Evolutionary conservation across 2,888 invertebrate species (phyloP).

Genomic region (Saturnia japonica): DNA sequence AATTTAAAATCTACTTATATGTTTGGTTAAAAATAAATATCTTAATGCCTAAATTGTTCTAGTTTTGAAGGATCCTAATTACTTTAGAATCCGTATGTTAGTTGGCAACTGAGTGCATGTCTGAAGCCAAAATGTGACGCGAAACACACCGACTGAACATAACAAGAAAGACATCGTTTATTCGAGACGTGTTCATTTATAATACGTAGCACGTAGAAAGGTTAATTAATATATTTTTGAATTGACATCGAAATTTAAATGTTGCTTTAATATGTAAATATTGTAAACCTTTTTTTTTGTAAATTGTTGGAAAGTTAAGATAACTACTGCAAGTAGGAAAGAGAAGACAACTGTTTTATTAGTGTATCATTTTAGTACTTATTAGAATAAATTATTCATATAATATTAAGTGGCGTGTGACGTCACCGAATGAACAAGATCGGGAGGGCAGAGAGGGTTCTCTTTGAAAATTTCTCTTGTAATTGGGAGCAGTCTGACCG

Average conservation of each 20-base stretch:
- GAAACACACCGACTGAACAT: constrained; percentile 40
- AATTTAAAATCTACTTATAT: background rate
- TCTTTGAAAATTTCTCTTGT: no score
- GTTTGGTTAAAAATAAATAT: constrained; percentile 17
- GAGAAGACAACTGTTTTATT: background rate
- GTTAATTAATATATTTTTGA: constrained; percentile 40
- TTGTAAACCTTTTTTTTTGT: background rate
- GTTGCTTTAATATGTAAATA: background rate
- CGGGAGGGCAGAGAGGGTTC: no score
- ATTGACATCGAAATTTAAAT: constrained; percentile 26
- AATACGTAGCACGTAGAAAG: constrained; percentile 39
- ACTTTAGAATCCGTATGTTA: constrained; percentile 37
- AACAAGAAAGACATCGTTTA: constrained; percentile 46
- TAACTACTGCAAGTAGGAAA: background rate
- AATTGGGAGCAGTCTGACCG: no score
- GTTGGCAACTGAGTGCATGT: constrained; percentile 62
- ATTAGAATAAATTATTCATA: background rate
- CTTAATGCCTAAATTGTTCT: constrained; percentile 33
- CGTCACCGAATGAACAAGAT: background rate
- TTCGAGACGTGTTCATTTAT: constrained; percentile 54
- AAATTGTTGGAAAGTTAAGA: background rate
- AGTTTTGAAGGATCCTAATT: constrained; percentile 45
- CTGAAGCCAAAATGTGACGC: constrained; percentile 62
- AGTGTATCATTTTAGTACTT: background rate
- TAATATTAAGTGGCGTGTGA: background rate